Percentiles rank a stretch among this genome's conserved stretches.
Conservation (phyloP, 1,140 invertebrate species). For the Tetraneura akinire region DNA sequence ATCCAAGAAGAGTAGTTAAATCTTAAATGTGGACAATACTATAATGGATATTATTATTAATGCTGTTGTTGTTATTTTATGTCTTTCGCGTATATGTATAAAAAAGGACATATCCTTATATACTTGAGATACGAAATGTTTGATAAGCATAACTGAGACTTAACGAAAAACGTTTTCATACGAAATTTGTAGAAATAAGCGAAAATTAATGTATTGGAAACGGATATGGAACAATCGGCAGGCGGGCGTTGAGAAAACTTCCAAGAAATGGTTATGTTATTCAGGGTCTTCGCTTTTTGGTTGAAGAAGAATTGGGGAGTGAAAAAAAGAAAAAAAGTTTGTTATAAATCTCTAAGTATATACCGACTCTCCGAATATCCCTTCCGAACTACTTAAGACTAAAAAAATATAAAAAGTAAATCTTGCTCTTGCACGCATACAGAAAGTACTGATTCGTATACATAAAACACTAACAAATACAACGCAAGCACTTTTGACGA, state of each 20-base stretch:
- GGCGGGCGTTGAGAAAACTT: slow-evolving; percentile 36
- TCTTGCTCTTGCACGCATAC: slow-evolving; percentile 14
- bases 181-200: slow-evolving; percentile 32
- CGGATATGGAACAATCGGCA: slow-evolving; percentile 44
- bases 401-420: slow-evolving; percentile 22
- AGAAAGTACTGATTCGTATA: background rate
- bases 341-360: slow-evolving; percentile 45
- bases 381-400: slow-evolving; percentile 17
- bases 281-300: slow-evolving; percentile 16
- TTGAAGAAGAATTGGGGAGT: background rate
- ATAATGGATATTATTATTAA: no score
- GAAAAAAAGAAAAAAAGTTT: slow-evolving; percentile 47
- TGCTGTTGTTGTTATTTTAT: background rate
- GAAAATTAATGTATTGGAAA: slow-evolving; percentile 51
- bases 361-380: background rate
- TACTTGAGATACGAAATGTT: slow-evolving; percentile 18
- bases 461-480: slow-evolving; percentile 12
- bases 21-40: no score
- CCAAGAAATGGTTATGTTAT: slow-evolving; percentile 11
- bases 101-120: slow-evolving; percentile 1
- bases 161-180: slow-evolving; percentile 18
- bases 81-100: background rate
- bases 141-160: slow-evolving; percentile 36
- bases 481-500: slow-evolving; percentile 27
- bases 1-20: no score